phyloP scores from a whole-genome alignment of 2,888 invertebrate species.

The Chrysotoxum bicinctum region DNA sequence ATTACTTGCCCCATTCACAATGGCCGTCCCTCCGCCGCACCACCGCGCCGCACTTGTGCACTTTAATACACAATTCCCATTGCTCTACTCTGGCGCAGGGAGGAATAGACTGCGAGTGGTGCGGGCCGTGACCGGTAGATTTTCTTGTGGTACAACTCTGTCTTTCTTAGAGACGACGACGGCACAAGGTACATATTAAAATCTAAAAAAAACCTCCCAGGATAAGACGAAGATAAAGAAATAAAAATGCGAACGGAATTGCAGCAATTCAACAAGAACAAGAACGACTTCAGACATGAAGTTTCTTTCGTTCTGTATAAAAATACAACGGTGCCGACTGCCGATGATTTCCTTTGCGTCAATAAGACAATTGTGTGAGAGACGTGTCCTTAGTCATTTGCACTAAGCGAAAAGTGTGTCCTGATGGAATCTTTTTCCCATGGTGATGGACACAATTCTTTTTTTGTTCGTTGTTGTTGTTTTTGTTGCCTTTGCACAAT shows the following conservation, averaged over 20 bases:
- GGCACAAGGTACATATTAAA: conserved; percentile 60
- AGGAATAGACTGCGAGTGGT: background rate
- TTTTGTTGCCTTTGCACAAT: background rate
- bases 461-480: too few relatives aligned
- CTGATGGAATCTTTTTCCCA: conserved; percentile 33
- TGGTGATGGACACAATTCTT: background rate
- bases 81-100: background rate
- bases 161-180: background rate
- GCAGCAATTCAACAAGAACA: conserved; percentile 60
- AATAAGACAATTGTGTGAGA: conserved; percentile 68
- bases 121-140: background rate
- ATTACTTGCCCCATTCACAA: conserved; percentile 69
- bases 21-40: conserved; percentile 32
- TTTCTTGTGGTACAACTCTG: background rate
- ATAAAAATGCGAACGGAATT: conserved; percentile 48
- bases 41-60: conserved; percentile 52
- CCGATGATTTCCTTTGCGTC: conserved; percentile 59
- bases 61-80: conserved; percentile 59
- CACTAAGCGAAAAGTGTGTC: conserved; percentile 44
- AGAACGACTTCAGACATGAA: conserved; percentile 23
- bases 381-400: conserved; percentile 60
- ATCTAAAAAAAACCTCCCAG: conserved; percentile 38
- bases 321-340: too few relatives aligned
- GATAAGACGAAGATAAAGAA: background rate
- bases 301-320: background rate